Evolutionary conservation across 2,113 vertebrate species (phyloP).

Genomic region (Grus americana): DNA sequence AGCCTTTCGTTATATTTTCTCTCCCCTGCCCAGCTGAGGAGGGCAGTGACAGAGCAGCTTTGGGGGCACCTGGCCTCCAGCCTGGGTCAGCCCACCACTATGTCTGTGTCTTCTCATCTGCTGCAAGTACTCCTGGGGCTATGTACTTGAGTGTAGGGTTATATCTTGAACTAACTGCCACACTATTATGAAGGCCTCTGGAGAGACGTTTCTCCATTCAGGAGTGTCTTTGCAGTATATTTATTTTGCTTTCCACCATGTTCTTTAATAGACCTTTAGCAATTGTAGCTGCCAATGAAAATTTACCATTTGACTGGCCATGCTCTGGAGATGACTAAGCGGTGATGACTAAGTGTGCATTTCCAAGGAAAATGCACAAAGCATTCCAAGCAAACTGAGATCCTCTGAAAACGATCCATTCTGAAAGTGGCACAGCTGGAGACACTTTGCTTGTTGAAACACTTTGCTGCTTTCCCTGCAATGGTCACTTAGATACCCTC

Average conservation of each 20-base stretch:
- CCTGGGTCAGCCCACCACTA: neutral
- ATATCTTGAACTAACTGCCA: neutral
- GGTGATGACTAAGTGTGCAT: neutral
- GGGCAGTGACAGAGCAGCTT: too few species aligned
- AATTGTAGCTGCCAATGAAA: neutral
- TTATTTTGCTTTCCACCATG: neutral
- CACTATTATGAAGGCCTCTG: neutral
- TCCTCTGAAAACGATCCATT: fast-evolving
- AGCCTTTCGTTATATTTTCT: too few species aligned
- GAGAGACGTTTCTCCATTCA: neutral
- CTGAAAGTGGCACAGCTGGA: neutral
- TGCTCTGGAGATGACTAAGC: neutral
- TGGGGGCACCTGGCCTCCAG: too few species aligned
- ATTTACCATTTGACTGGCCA: neutral
- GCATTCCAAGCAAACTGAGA: neutral
- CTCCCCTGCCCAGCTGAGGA: too few species aligned
- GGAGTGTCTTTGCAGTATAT: neutral
- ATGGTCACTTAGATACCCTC: neutral
- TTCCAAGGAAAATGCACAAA: neutral
- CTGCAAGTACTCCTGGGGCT: neutral
- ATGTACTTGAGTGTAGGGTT: neutral
- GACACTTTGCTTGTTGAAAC: neutral
- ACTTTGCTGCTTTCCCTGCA: neutral
- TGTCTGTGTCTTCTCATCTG: neutral
- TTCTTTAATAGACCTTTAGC: neutral